Percentiles rank a stretch among this genome's conserved stretches.
These are phyloP conservation scores for Parnassius glacialis DNA, from an alignment of 2,888 invertebrate species.

Conservation along the genomic window DNA sequence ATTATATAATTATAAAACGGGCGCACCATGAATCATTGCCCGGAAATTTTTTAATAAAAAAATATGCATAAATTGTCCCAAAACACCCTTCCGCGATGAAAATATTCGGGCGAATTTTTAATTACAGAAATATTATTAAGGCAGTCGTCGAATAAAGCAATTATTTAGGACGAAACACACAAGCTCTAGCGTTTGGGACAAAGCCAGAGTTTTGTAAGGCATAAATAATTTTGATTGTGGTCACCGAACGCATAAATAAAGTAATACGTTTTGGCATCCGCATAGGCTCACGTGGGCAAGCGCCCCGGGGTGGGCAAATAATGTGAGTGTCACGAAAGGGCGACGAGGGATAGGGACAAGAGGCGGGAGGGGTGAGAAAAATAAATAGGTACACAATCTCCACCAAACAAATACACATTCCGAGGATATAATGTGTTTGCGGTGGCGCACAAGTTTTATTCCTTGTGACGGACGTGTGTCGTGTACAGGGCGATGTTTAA, in stretches of 20 bases:
- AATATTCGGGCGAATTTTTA: slow-evolving; percentile 66
- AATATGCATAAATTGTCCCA: slow-evolving; percentile 54
- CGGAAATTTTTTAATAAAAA: slow-evolving; percentile 35
- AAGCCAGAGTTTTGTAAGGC: slow-evolving; percentile 36
- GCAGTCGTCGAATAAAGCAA: slow-evolving; percentile 68
- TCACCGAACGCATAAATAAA: slow-evolving; percentile 66
- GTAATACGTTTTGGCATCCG: slow-evolving; percentile 56
- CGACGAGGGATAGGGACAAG: slow-evolving; percentile 32
- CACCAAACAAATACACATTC: slow-evolving; percentile 66
- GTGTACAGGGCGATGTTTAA: slow-evolving; percentile 33
- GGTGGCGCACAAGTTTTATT: slow-evolving; percentile 53
- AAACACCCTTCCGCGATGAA: slow-evolving; percentile 50
- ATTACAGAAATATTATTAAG: slow-evolving; percentile 77
- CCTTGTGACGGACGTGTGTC: slow-evolving; percentile 49
- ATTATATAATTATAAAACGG: neutral
- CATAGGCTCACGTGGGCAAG: slow-evolving; percentile 52
- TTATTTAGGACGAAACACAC: slow-evolving; percentile 55
- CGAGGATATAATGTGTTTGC: slow-evolving; percentile 72
- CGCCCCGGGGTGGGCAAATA: slow-evolving; percentile 62
- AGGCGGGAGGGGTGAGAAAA: slow-evolving; percentile 47
- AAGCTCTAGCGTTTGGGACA: slow-evolving; percentile 8
- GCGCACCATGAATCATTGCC: slow-evolving; percentile 6
- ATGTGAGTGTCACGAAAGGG: slow-evolving; percentile 53
- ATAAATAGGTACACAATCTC: slow-evolving; percentile 74
- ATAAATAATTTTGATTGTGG: slow-evolving; percentile 76